Evolutionary conservation across 2,113 vertebrate species (phyloP).

Genomic region (Isurus oxyrinchus): DNA sequence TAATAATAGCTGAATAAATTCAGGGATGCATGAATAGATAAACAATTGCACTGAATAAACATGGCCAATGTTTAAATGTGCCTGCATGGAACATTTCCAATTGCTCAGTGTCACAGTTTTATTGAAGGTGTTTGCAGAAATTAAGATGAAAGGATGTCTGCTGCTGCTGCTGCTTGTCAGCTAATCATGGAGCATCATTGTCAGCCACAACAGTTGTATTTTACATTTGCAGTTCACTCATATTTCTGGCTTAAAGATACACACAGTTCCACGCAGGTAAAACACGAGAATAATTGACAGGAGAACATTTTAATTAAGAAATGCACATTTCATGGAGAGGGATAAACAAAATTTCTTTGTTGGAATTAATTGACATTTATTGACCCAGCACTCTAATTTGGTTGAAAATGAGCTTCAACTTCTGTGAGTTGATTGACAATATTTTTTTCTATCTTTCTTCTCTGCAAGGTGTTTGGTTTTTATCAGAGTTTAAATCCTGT

Average conservation of each 20-base stretch:
- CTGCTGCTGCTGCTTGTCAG: neutral
- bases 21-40: neutral
- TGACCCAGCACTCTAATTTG: neutral
- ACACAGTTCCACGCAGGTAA: neutral
- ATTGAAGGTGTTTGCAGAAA: neutral
- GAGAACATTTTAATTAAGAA: conserved; percentile 15
- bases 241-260: neutral
- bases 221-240: neutral
- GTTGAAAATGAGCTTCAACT: neutral
- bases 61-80: neutral
- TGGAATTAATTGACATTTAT: neutral
- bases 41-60: conserved; percentile 12
- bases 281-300: neutral
- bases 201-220: neutral
- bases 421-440: neutral
- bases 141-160: neutral
- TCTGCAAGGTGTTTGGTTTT: conserved; percentile 17
- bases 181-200: neutral
- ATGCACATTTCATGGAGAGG: neutral
- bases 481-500: conserved; percentile 24
- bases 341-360: neutral
- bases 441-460: neutral
- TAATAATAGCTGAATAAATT: neutral
- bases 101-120: conserved; percentile 23
- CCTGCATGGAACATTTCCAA: neutral